Base-by-base conservation (phyloP, 2,888 invertebrate species). In the Synergus gifuensis region DNA sequence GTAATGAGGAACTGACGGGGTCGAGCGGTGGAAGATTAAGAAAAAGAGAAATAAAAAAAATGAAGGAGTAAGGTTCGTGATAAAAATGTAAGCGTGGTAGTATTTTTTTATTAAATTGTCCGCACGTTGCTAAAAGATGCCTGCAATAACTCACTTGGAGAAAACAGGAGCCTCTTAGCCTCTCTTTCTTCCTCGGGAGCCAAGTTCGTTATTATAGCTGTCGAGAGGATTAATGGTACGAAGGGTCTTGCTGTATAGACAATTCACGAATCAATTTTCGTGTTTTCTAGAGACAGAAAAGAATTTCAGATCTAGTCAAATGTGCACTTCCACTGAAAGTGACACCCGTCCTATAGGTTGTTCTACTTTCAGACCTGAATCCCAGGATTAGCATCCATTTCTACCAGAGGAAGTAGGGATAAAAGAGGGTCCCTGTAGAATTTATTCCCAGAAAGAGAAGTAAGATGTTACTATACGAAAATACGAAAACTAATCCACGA, bases 381-480 rank as follows among this genome's bases (percentile, higher is more conserved):
- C 87, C 86, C 77, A 73, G 87, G 88, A 89, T 90, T 90, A 88
- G 89, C 88, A 87, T 88, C 88, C 86, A 88, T 88, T 89, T 88
- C 87, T 73, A 76, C 83, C 83, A 69, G 76, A 62, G 54, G 62
- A 76, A 78, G 77, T 64, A 66, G 60, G 78, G 46, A 67, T 81
- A 76, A 79, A 67, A 80, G 78, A 82, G 81, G 81, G 83, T 82
- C 81, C 85, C 83, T 84, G 84, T 85, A 84, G 86, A 87, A 88
- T 89, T 88, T 87, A 86, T 87, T 84, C 82, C 78, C 85, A 83
- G 85, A 86, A 85, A 86, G 79, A 69, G 82, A 73, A 66, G 40
- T 58, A 79, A 79, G 78, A 62, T 22, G 22, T 46, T 58, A 7
- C 76, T 44, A 28, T 28, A 62, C 76, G 46, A 60, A 63, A 76